These are phyloP conservation scores for Telenomus remus DNA, from an alignment of 1,140 invertebrate genomes.

Conservation along the genomic window DNA sequence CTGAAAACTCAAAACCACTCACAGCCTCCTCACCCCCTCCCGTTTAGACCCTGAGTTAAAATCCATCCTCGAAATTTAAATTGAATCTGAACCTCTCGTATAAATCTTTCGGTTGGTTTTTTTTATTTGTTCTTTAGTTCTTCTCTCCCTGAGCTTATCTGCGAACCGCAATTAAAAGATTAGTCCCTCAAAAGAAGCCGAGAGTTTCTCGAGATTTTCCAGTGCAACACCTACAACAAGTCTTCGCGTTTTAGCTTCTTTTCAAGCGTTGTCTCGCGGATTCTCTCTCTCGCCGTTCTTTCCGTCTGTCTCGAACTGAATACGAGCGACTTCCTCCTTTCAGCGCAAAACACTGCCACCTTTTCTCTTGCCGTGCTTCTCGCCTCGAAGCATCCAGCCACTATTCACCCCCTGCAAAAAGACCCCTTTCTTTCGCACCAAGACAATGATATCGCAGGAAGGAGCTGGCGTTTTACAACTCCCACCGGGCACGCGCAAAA, in stretches of 20 bases:
- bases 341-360: conserved; percentile 63
- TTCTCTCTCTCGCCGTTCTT: conserved; percentile 41
- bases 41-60: too few species aligned
- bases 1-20: too few species aligned
- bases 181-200: conserved; percentile 44
- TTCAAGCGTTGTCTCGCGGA: conserved; percentile 28
- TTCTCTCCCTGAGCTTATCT: conserved; percentile 9
- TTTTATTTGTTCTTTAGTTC: background rate
- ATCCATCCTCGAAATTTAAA: too few species aligned
- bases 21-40: too few species aligned
- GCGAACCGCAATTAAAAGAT: conserved; percentile 40
- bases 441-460: conserved; percentile 75
- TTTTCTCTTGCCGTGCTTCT: conserved; percentile 52
- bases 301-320: conserved; percentile 48
- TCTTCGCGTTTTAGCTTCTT: conserved; percentile 36
- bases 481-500: conserved; percentile 70
- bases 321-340: conserved; percentile 66
- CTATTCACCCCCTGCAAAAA: conserved; percentile 69
- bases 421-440: conserved; percentile 70
- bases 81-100: too few species aligned
- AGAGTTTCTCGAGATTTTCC: conserved; percentile 47
- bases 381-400: conserved; percentile 57
- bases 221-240: conserved; percentile 56
- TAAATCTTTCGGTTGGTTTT: too few species aligned
- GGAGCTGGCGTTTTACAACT: conserved; percentile 72